A percentile compares a stretch with the other conserved stretches of the same genome.
phyloP scores from a whole-genome alignment of 2,797 vertebrate species.

The Parauchenoglanis ngamensis region DNA sequence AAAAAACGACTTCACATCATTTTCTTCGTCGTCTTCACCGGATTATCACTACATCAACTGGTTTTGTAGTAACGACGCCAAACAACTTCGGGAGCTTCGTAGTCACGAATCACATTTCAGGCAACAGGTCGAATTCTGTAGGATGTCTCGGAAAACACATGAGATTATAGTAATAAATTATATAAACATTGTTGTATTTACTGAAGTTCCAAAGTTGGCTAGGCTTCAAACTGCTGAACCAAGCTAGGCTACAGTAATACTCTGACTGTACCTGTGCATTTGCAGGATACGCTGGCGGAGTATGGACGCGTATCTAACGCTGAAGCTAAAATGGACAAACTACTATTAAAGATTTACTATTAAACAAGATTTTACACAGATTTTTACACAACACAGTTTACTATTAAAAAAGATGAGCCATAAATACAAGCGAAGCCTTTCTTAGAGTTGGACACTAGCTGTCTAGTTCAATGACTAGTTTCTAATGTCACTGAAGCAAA shows the following conservation, averaged over 20 bases:
- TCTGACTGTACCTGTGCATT: neutral
- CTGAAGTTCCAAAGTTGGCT: neutral
- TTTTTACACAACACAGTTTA: neutral
- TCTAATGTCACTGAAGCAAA: neutral
- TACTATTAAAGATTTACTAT: neutral
- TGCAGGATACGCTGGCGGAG: neutral
- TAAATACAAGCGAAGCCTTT: neutral
- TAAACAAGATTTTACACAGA: too few relatives aligned
- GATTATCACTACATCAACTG: neutral
- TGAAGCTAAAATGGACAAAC: neutral
- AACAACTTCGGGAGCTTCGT: neutral
- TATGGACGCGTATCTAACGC: neutral
- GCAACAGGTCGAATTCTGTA: conserved; percentile 14
- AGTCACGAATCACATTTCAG: neutral
- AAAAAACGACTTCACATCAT: neutral
- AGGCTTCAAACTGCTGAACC: neutral
- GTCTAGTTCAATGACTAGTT: neutral
- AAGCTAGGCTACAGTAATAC: neutral
- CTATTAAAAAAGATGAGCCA: neutral
- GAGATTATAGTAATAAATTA: neutral
- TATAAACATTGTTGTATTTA: neutral
- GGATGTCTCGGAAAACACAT: neutral
- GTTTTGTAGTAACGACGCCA: neutral
- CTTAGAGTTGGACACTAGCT: neutral
- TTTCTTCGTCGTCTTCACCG: neutral